A percentile compares a stretch with the other conserved stretches of the same genome.
Evolutionary conservation across 2,888 invertebrate genomes (phyloP).

Genomic region (Cancer borealis): DNA sequence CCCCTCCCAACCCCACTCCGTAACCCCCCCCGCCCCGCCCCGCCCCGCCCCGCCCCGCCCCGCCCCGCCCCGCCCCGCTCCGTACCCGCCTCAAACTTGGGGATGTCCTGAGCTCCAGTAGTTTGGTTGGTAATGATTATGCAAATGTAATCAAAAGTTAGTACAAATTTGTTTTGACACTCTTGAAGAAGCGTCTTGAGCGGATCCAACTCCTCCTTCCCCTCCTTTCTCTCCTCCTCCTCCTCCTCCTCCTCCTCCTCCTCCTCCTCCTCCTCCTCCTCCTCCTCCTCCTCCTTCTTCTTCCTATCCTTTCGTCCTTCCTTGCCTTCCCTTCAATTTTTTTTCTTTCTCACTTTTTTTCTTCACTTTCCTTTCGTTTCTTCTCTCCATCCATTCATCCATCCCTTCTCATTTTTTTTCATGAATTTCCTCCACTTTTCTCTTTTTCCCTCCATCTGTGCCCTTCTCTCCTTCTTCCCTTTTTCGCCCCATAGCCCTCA

Average conservation of each 20-base stretch:
- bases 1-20: not conserved
- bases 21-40: not conserved
- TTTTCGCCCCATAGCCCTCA: too few relatives aligned
- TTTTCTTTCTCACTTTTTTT: not conserved
- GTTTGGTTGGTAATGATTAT: constrained; percentile 50
- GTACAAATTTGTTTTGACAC: constrained; percentile 59
- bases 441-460: too few relatives aligned
- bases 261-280: not conserved
- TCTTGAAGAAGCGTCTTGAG: constrained; percentile 10
- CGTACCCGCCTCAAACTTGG: constrained; percentile 27
- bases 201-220: not conserved
- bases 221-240: not conserved
- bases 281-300: not conserved
- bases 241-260: not conserved
- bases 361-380: not conserved
- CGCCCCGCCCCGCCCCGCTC: not conserved
- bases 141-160: constrained; percentile 64
- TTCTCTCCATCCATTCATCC: not conserved
- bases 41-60: not conserved
- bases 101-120: not conserved
- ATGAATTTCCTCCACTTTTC: too few relatives aligned
- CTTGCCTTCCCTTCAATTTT: not conserved
- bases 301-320: not conserved
- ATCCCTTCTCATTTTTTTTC: not conserved
- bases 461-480: not conserved